phyloP scores from a whole-genome alignment of 2,888 invertebrate genomes.

The Eilema depressum region DNA sequence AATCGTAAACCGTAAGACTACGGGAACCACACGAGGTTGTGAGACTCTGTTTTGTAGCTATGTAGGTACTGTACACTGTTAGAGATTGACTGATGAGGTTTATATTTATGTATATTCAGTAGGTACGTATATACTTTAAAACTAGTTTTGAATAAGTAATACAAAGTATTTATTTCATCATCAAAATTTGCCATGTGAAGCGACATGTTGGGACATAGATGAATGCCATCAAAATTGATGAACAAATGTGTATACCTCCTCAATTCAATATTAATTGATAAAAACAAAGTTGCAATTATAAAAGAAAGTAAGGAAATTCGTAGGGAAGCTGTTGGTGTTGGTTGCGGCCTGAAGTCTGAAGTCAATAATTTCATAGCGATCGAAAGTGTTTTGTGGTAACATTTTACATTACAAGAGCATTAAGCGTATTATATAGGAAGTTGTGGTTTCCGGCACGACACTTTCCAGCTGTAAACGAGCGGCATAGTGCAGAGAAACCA shows the following conservation, averaged over 20 bases:
- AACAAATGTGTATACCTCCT: background rate
- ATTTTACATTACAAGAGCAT: slow-evolving; percentile 54
- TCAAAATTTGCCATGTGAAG: background rate
- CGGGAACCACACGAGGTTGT: slow-evolving; percentile 20
- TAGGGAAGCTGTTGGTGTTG: background rate
- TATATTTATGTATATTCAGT: background rate
- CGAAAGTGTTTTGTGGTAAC: slow-evolving; percentile 37
- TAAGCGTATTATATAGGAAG: slow-evolving; percentile 68
- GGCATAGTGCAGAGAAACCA: slow-evolving; percentile 58
- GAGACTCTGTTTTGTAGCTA: slow-evolving; percentile 24
- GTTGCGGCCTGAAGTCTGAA: slow-evolving; percentile 19
- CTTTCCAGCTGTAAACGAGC: slow-evolving; percentile 64
- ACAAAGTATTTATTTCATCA: slow-evolving; percentile 24
- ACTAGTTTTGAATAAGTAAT: slow-evolving; percentile 21
- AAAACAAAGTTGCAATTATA: background rate
- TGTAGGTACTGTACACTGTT: slow-evolving; percentile 3
- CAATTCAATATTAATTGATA: background rate
- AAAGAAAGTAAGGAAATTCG: slow-evolving; percentile 7
- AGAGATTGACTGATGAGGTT: slow-evolving; percentile 1
- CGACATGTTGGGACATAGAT: background rate
- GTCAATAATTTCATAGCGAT: slow-evolving; percentile 29
- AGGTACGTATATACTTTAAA: background rate
- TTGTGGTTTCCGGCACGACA: slow-evolving; percentile 69
- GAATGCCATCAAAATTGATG: background rate
- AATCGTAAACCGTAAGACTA: slow-evolving; percentile 34